Base-by-base conservation (phyloP, 2,113 vertebrate species). In the Epinephelus lanceolatus region DNA sequence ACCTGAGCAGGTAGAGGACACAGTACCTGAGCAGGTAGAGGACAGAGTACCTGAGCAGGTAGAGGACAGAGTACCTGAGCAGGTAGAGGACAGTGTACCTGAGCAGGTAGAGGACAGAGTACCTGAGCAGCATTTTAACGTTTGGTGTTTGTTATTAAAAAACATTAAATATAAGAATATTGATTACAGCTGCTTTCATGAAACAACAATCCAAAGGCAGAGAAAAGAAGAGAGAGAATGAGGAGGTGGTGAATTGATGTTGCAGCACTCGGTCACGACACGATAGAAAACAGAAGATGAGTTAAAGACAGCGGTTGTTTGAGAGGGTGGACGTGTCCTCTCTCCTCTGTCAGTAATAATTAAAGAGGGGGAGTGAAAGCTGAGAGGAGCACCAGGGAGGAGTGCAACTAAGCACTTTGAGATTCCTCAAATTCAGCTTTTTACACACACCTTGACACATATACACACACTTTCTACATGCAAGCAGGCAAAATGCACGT, bases 291-390 rank as follows among this genome's bases (percentile, higher is more conserved):
- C 6, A 56, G 37, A 23, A 53, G 33, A 21, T 15, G 21, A 37
- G 18, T 30, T 63, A 12, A 45, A 45, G 42, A 45, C 42, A 45
- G 42, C 42, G 42, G 42, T 12, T 45, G 42, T 45, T 12, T 45
- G 6, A 51, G 68, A 52, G 21, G 59, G 53, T 25, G 70, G 66
- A 57, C 73, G 11, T 0, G 70, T 19, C 60, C 33, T 51, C 76
- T 63, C 45, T 81, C 80, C 69, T 84, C 85, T 82, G 85, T 93
- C 84, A 89, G 86, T 80, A 87, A 87, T 92, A 87, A 93, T 93
- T 94, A 89, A 93, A 88, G 76, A 18, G 59, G 65, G 77, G 66
- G 55, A 59, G 71, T 82, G 85, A 88, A 92, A 90, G 71, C 81
- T 69, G 86, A 85, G 71, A 88, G 80, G 71, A 86, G 63, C 78